Percentiles rank a stretch among this genome's conserved stretches.
These are phyloP conservation scores for Lomographa bimaculata DNA, from an alignment of 2,888 invertebrate species.

Conservation along the genomic window DNA sequence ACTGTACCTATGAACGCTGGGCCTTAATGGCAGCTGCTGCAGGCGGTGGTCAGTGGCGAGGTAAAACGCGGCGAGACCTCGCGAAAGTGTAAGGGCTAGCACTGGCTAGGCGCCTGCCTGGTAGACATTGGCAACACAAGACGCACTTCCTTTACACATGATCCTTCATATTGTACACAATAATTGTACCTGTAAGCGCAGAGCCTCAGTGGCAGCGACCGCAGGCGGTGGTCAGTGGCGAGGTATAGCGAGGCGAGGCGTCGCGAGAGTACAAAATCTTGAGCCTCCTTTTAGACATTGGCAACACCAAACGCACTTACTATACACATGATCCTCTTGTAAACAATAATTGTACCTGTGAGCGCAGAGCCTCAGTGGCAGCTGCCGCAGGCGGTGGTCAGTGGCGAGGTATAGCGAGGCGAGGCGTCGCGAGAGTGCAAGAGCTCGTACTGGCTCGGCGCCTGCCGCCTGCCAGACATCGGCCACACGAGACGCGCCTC, in stretches of 20 bases:
- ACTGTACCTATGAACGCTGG: conserved; percentile 71
- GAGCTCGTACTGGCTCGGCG: conserved; percentile 81
- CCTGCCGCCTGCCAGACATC: conserved; percentile 84
- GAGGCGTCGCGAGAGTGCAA: conserved; percentile 81
- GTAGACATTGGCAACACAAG: conserved; percentile 84
- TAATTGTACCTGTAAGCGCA: conserved; percentile 66
- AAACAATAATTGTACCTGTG: too few relatives aligned
- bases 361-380: conserved; percentile 76
- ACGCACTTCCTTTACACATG: conserved; percentile 83
- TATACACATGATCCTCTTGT: too few relatives aligned
- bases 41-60: conserved; percentile 84
- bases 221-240: conserved; percentile 82
- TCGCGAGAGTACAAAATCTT: conserved; percentile 83
- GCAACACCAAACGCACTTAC: too few relatives aligned
- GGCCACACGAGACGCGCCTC: conserved; percentile 79
- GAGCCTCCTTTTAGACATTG: too few relatives aligned
- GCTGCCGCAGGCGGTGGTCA: conserved; percentile 82
- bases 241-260: conserved; percentile 83
- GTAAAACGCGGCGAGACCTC: conserved; percentile 81
- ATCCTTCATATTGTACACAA: conserved; percentile 87
- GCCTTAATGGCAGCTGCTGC: conserved; percentile 80
- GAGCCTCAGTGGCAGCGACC: conserved; percentile 80
- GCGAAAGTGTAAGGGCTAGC: conserved; percentile 83
- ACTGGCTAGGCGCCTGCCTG: conserved; percentile 82
- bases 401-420: conserved; percentile 85